Conservation (phyloP, 2,888 invertebrate genomes). For the Eurytoma californica region DNA sequence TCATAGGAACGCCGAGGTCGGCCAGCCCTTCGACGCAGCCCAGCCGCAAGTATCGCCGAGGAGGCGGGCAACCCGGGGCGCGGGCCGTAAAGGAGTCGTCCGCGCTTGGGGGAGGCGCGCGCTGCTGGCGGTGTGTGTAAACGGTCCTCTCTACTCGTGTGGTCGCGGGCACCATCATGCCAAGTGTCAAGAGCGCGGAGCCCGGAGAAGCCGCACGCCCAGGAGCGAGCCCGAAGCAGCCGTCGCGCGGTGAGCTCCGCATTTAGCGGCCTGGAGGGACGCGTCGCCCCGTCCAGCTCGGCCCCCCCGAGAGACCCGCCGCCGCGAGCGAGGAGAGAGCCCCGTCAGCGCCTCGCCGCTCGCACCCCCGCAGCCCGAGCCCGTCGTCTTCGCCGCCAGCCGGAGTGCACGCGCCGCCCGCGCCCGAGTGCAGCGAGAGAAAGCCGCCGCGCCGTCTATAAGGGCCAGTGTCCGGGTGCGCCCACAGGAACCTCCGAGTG, state of each 20-base stretch:
- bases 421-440: neutral
- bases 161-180: constrained; percentile 59
- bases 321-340: neutral
- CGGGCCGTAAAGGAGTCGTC: neutral
- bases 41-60: neutral
- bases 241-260: neutral
- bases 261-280: too few species aligned
- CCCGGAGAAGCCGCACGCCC: constrained; percentile 11
- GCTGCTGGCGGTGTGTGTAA: neutral
- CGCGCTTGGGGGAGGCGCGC: too few species aligned
- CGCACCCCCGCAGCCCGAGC: neutral
- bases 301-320: neutral
- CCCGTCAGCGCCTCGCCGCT: too few species aligned
- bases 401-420: constrained; percentile 9
- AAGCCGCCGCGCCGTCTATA: neutral
- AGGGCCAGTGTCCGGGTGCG: neutral
- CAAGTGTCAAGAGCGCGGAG: constrained; percentile 60
- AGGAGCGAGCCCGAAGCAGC: neutral
- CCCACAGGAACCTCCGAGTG: neutral
- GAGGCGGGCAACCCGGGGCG: neutral
- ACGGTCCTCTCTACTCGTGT: constrained; percentile 54
- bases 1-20: neutral
- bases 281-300: too few species aligned
- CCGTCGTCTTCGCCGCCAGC: neutral
- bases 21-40: neutral